These are phyloP conservation scores for Clistopyga incitator DNA, from an alignment of 2,888 invertebrate species.

Conservation along the genomic window DNA sequence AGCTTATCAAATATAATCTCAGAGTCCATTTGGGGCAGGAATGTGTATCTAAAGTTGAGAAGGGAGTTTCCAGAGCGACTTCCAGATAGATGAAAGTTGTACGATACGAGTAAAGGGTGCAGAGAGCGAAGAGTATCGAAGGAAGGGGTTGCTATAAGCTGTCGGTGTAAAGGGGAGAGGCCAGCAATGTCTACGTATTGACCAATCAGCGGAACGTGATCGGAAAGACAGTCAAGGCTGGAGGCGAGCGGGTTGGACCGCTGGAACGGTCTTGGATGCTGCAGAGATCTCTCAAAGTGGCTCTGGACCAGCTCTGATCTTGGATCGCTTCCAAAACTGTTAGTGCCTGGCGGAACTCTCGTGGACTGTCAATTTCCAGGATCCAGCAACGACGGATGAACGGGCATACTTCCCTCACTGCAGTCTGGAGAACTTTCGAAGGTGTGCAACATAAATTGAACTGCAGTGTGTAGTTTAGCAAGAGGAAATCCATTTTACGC, in stretches of 20 bases:
- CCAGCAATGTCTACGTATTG: slow-evolving; percentile 55
- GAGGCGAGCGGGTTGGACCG: slow-evolving; percentile 42
- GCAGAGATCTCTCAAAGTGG: slow-evolving; percentile 40
- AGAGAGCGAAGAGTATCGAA: slow-evolving; percentile 25
- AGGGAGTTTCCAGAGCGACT: neutral
- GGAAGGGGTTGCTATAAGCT: slow-evolving; percentile 2
- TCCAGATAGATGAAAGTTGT: slow-evolving; percentile 10
- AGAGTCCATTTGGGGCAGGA: neutral
- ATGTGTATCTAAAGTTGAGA: neutral
- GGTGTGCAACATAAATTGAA: neutral
- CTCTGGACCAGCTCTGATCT: slow-evolving; percentile 56
- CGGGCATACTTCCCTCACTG: neutral
- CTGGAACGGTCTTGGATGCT: slow-evolving; percentile 29
- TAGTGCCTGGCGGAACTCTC: slow-evolving; percentile 57
- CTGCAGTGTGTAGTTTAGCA: neutral
- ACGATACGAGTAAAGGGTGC: slow-evolving; percentile 11
- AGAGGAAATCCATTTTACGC: neutral
- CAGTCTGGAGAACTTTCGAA: neutral
- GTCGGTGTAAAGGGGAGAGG: neutral
- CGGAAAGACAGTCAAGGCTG: slow-evolving; percentile 68
- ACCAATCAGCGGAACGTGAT: slow-evolving; percentile 74
- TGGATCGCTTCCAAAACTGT: slow-evolving; percentile 72
- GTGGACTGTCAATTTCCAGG: slow-evolving; percentile 41
- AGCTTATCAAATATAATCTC: neutral
- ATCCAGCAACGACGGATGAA: slow-evolving; percentile 39